A percentile compares a stretch with the other conserved stretches of the same genome.
Evolutionary conservation across 2,888 invertebrate genomes (phyloP).

Genomic region (Deroplatys truncata): DNA sequence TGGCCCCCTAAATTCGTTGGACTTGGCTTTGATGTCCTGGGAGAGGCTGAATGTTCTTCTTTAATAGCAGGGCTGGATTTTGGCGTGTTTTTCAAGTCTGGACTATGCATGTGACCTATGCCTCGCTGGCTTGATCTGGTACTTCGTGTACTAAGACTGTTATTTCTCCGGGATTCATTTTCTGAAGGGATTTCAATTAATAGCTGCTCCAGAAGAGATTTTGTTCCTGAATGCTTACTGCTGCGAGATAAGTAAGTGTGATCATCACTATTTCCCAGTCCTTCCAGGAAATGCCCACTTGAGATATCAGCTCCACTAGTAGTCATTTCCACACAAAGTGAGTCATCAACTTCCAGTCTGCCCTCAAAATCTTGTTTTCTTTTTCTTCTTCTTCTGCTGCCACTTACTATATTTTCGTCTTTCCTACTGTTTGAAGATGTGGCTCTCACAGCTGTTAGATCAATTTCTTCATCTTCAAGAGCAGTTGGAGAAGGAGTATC

Average conservation of each 20-base stretch:
- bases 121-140: constrained; percentile 36
- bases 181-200: constrained; percentile 77
- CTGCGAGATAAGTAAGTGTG: constrained; percentile 34
- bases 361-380: constrained; percentile 28
- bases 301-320: constrained; percentile 8
- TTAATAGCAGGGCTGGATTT: constrained; percentile 15
- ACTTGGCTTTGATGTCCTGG: constrained; percentile 31
- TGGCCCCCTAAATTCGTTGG: constrained; percentile 36
- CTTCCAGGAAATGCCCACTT: constrained; percentile 21
- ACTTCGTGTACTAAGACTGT: constrained; percentile 40
- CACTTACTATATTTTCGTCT: constrained; percentile 36
- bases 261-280: constrained; percentile 25
- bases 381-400: constrained; percentile 38
- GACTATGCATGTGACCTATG: constrained; percentile 7
- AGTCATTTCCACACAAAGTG: not conserved
- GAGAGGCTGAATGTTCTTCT: constrained; percentile 21
- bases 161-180: constrained; percentile 40
- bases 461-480: constrained; percentile 31
- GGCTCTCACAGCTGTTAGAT: constrained; percentile 14
- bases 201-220: constrained; percentile 68
- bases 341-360: constrained; percentile 18
- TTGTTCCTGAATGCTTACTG: constrained; percentile 29
- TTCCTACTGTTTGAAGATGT: not conserved
- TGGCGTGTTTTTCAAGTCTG: constrained; percentile 10
- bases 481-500: constrained; percentile 43